These are phyloP conservation scores for Neotoma lepida DNA, from an alignment of 2,113 vertebrate species.

Conservation along the genomic window DNA sequence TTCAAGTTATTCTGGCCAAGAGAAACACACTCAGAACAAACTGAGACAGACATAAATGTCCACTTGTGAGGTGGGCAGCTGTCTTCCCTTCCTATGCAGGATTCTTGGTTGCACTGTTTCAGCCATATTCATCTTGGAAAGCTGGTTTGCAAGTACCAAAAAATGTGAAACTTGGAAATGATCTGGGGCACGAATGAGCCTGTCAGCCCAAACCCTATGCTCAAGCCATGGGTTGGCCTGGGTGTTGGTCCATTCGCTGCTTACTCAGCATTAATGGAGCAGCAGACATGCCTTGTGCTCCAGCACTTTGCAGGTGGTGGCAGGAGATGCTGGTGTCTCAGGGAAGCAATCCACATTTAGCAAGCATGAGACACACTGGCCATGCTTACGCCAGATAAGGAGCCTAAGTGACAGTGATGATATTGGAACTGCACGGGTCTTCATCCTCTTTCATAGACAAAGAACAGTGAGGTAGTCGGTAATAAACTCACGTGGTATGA, in stretches of 20 bases:
- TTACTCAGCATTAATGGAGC: background rate
- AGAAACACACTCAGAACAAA: background rate
- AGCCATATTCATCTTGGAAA: background rate
- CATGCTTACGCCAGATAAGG: rapidly evolving
- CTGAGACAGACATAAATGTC: background rate
- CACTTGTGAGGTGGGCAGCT: rapidly evolving
- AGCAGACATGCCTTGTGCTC: background rate
- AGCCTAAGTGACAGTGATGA: rapidly evolving
- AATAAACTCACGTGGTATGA: rapidly evolving
- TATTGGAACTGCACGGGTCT: rapidly evolving
- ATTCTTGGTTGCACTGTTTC: rapidly evolving
- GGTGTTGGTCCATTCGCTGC: rapidly evolving
- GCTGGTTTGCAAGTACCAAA: background rate
- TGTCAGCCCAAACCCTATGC: rapidly evolving
- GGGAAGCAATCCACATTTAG: rapidly evolving
- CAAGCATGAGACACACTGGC: rapidly evolving
- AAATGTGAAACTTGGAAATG: background rate
- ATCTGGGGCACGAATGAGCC: rapidly evolving
- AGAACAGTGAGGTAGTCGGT: background rate
- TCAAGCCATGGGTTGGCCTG: too few relatives aligned
- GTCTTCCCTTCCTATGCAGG: rapidly evolving
- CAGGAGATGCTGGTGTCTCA: rapidly evolving
- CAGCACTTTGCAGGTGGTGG: rapidly evolving
- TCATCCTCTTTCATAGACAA: rapidly evolving
- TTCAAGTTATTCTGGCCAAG: background rate